phyloP scores from a whole-genome alignment of 2,888 invertebrate genomes.

The Patella caerulea region DNA sequence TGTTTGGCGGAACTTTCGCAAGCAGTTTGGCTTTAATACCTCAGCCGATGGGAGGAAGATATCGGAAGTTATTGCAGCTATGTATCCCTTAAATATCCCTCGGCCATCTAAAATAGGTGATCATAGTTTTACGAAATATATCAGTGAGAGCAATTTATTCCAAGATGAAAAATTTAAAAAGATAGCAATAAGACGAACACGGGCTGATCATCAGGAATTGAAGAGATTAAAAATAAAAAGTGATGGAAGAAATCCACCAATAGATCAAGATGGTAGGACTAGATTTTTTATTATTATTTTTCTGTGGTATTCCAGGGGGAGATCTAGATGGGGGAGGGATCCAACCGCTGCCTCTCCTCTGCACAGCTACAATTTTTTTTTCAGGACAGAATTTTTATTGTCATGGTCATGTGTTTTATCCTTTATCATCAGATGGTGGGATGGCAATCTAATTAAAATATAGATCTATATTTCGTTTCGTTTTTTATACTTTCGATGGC shows the following conservation, averaged over 20 bases:
- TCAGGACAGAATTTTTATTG: no score
- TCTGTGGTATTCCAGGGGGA: no score
- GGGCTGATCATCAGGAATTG: conserved; percentile 60
- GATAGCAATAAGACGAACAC: conserved; percentile 59
- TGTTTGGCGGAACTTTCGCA: conserved; percentile 69
- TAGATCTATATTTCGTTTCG: no score
- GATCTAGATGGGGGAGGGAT: no score
- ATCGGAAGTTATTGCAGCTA: conserved; percentile 65
- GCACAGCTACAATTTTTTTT: no score
- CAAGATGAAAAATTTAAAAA: conserved; percentile 57
- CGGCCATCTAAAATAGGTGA: conserved; percentile 66
- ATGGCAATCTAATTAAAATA: no score
- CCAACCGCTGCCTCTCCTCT: no score
- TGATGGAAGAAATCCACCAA: conserved; percentile 67
- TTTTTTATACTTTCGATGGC: no score
- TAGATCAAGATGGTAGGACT: conserved; percentile 63
- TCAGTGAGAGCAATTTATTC: conserved; percentile 64
- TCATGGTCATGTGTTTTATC: no score
- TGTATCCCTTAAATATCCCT: conserved; percentile 70
- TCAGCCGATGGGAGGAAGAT: conserved; percentile 61
- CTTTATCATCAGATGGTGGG: no score
- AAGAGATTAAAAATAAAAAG: conserved; percentile 58
- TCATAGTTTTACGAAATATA: conserved; percentile 67
- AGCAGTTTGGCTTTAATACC: conserved; percentile 61
- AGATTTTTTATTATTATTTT: no score